These are phyloP conservation scores for Catalaphyllia jardinei DNA, from an alignment of 64 coral and sea anemone species.

Conservation along the genomic window DNA sequence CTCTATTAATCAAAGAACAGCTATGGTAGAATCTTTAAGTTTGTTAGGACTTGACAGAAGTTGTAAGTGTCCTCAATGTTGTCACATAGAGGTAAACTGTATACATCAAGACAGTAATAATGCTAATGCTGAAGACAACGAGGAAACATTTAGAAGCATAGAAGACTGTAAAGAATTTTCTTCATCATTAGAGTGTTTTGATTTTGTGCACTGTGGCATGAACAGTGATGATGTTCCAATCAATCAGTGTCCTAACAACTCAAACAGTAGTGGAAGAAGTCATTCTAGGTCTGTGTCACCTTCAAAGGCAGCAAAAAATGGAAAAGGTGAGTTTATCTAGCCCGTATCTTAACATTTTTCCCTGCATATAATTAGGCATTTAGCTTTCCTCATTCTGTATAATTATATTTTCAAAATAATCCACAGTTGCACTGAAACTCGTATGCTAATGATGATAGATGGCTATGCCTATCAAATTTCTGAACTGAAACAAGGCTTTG, in stretches of 20 bases:
- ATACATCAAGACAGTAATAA: conserved; percentile 24
- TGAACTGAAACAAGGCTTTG: too few species aligned
- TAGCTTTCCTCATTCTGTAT: neutral
- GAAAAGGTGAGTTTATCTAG: neutral
- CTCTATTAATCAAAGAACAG: neutral
- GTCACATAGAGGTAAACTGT: conserved; percentile 12
- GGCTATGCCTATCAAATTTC: too few species aligned
- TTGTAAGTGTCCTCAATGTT: conserved; percentile 55
- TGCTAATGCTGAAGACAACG: neutral
- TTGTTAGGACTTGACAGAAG: neutral
- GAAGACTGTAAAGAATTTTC: conserved; percentile 29
- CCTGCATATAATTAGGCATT: neutral
- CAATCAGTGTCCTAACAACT: conserved; percentile 30
- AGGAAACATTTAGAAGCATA: neutral
- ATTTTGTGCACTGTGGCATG: neutral
- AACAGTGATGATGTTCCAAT: neutral
- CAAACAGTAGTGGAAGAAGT: neutral
- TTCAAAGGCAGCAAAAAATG: conserved; percentile 6
- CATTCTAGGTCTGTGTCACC: conserved; percentile 9
- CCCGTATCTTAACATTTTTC: neutral
- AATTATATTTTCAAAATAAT: too few species aligned
- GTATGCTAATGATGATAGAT: too few species aligned
- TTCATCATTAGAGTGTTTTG: conserved; percentile 72
- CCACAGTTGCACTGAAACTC: too few species aligned
- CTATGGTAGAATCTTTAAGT: neutral